Conservation (phyloP, 2,797 vertebrate species). For the Tapera naevia region DNA sequence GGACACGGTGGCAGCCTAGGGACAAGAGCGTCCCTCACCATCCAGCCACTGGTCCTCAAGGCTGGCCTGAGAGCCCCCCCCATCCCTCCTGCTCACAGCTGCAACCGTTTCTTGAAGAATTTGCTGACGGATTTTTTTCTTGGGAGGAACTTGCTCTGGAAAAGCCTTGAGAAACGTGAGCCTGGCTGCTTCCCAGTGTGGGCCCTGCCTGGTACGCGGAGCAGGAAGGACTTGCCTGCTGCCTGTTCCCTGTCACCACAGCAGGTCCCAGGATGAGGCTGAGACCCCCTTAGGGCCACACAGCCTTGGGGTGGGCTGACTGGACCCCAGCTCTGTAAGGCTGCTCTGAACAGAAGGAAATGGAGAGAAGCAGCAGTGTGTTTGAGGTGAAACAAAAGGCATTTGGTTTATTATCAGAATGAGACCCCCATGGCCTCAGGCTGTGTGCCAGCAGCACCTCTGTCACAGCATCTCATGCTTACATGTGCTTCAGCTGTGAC, state of each 20-base stretch:
- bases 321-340: background rate
- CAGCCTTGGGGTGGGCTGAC: background rate
- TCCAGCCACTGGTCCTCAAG: background rate
- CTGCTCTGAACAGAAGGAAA: background rate
- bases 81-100: background rate
- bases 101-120: constrained; percentile 34
- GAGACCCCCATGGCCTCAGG: fast-evolving
- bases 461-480: background rate
- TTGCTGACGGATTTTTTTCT: constrained; percentile 24
- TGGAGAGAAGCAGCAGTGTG: background rate
- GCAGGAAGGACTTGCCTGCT: background rate
- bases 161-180: constrained; percentile 38
- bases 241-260: fast-evolving
- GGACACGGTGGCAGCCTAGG: too few species aligned
- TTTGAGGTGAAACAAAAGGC: background rate
- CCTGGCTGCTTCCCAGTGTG: background rate
- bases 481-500: background rate
- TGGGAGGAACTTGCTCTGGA: constrained; percentile 14
- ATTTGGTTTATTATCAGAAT: background rate
- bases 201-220: background rate
- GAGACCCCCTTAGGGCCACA: fast-evolving
- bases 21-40: background rate
- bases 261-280: fast-evolving
- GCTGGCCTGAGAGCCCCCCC: background rate
- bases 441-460: background rate